Base-by-base conservation (phyloP, 1,140 invertebrate species). In the Grapholita molesta region DNA sequence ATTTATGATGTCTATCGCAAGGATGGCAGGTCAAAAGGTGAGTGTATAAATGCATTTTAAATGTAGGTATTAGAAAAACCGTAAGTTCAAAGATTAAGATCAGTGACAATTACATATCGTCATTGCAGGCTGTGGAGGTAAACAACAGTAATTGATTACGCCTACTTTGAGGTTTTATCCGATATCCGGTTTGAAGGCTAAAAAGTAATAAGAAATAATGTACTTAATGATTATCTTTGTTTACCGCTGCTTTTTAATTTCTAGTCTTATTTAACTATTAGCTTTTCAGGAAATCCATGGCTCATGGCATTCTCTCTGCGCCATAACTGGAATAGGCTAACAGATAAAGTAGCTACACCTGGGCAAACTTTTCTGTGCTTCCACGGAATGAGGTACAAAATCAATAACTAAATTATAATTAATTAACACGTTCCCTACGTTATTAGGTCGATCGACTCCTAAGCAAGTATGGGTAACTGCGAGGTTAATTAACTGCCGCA, bases 21-120 rank as follows among this genome's bases (percentile, higher is more conserved):
- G 23, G 64, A 66, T 23, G 32, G 23, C 3, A 15, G 64, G 32
- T 38, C 32, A 21, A 32, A 35, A 66, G 64, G 64, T 66, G 64
- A 66, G 64, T 38, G 5, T 15, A 28, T 61, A 28, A 25, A 7
- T 15, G 55, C 21, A 30, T 61, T 61, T 15, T 61, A 61, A 28
- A 25, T 57, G 24, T 61, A 61, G 25, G n/a, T 42, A 38, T 38
- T 66, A 66, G 55, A 15, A 61, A 55, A 61, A 32, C 55, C 55
- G 30, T 15, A 61, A 28, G 55, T 61, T 61, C 55, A 61, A 61
- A 61, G 55, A 61, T 61, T 28, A 61, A 15, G 12, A 8, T 28
- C 24, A 18, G 24, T 15, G 55, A 28, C 8, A 48, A 48, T 48
- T 30, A 30, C 28, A 30, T 30, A 30, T 4, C 3, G 28, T 30